Evolutionary conservation across 2,888 invertebrate genomes (phyloP), one percentile per base, ranked within the genome.

Genomic region (Epicampocera succincta): DNA sequence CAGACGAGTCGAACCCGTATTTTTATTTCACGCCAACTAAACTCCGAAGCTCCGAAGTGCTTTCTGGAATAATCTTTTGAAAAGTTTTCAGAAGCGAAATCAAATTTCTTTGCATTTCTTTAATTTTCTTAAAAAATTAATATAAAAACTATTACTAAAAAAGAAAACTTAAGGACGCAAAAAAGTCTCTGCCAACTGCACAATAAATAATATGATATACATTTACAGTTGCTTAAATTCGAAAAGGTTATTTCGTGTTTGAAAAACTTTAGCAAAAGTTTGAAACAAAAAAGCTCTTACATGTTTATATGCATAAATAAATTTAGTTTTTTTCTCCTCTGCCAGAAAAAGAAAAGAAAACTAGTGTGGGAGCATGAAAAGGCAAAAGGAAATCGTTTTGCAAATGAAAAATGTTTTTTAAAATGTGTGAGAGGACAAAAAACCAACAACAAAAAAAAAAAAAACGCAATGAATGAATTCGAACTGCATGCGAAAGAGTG

Each of bases 221-320:
- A 73, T 65, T 65, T 74, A 65, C 46, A 74, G 38, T 74, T 17
- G 48, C 15, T 73, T 73, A 58, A 69, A 33, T 54, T 44, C 52
- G 29, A 19, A 44, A 46, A 42, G 12, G 11, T 29, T 29, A 29
- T 44, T 29, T 73, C 61, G 42, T 65, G 25, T 56, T 40, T 12
- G 21, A 11, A 58, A n/a, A 13, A n/a, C 25, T 38, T 63, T 15
- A 33, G 29, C n/a, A 40, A 40, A 56, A 21, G 38, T 65, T 60
- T 66, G 2, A 19, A 74, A 65, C 50, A 63, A 56, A 68, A 69
- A 56, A 54, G 52, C 48, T 52, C 33, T 29, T 1, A 19, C 4
- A 25, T 68, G 42, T 72, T 25, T 54, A 3, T 63, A 42, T 38
- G 54, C 52, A 61, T 54, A 63, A 63, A 73, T 63, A 38, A 63